Evolutionary conservation across 2,888 invertebrate genomes (phyloP).

Genomic region (Linnaemya tessellans): DNA sequence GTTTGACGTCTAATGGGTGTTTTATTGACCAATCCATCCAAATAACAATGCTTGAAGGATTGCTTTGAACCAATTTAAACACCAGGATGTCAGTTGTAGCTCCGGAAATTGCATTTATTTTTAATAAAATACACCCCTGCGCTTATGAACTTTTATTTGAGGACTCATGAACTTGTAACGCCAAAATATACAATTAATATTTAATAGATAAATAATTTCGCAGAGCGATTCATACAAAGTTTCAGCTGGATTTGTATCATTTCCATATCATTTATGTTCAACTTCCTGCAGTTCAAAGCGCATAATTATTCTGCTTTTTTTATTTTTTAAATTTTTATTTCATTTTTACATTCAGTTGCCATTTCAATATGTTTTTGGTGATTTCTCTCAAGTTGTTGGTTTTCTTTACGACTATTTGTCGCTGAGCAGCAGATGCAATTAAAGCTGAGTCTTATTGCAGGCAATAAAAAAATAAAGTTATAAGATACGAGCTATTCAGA

Average conservation of each 20-base stretch:
- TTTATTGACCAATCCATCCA: too few relatives aligned
- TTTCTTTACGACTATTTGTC: constrained; percentile 20
- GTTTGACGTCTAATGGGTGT: too few relatives aligned
- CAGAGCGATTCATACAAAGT: too few relatives aligned
- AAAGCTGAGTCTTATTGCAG: constrained; percentile 59
- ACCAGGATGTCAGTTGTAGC: too few relatives aligned
- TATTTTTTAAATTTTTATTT: neutral
- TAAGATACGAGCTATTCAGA: constrained; percentile 20
- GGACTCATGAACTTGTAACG: too few relatives aligned
- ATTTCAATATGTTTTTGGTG: constrained; percentile 49
- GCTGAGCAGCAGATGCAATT: constrained; percentile 45
- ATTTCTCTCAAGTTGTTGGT: constrained; percentile 37
- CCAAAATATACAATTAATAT: too few relatives aligned
- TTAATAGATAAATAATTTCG: too few relatives aligned
- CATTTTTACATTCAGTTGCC: constrained; percentile 20
- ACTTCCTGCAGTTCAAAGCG: constrained; percentile 60
- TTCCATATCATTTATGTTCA: constrained; percentile 48
- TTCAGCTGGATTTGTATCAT: constrained; percentile 23
- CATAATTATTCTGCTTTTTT: constrained; percentile 36
- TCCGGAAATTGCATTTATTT: too few relatives aligned
- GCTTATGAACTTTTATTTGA: too few relatives aligned
- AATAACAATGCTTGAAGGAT: too few relatives aligned
- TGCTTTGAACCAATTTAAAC: too few relatives aligned
- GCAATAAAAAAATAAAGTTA: constrained; percentile 34
- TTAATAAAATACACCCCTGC: too few relatives aligned